Conservation (phyloP, 2,888 invertebrate genomes). For the Aquatica leii region DNA sequence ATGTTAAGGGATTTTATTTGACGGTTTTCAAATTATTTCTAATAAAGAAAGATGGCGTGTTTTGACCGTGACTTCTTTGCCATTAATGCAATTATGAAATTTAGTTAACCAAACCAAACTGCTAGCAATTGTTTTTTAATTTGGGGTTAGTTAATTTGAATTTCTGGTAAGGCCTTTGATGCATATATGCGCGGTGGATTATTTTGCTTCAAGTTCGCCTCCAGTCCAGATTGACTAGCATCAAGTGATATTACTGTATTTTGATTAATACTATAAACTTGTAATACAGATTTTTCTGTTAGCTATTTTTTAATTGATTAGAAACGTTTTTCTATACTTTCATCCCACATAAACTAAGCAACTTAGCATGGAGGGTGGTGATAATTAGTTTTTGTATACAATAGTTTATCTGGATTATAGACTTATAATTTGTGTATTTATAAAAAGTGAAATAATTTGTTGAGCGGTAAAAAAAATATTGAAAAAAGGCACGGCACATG, state of each 20-base stretch:
- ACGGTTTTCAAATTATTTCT: conserved; percentile 1
- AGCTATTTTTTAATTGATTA: no score
- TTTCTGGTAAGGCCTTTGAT: neutral
- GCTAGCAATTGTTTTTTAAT: neutral
- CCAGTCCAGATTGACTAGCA: neutral
- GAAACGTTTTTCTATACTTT: no score
- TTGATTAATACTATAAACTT: neutral
- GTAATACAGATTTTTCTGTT: neutral
- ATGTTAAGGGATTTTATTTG: neutral
- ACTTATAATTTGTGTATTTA: no score
- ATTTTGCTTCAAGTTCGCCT: neutral
- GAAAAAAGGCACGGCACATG: no score
- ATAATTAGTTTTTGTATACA: no score
- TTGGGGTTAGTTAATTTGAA: neutral
- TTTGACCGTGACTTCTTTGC: neutral
- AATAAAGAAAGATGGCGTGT: neutral
- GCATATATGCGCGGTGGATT: neutral
- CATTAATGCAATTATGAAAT: neutral
- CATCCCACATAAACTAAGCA: neutral
- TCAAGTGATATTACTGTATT: neutral
- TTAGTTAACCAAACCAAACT: neutral
- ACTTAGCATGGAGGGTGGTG: no score
- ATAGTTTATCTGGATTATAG: no score
- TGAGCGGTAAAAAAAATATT: no score
- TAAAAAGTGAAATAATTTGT: no score